phyloP scores from a whole-genome alignment of 2,113 vertebrate species.

The Siniperca knerii region DNA sequence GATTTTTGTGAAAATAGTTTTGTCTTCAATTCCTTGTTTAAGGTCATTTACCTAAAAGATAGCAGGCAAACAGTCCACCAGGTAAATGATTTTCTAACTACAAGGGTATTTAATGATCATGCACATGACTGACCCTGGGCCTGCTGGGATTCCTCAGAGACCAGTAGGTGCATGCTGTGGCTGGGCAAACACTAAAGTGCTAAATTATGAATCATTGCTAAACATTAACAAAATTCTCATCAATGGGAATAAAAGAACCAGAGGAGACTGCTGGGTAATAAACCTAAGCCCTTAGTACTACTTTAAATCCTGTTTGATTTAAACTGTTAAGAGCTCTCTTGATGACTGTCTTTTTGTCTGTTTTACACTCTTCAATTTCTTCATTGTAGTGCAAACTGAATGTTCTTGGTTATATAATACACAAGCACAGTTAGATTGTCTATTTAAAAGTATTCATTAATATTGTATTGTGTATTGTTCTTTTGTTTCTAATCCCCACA shows the following conservation, averaged over 20 bases:
- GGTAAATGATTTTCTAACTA: constrained; percentile 20
- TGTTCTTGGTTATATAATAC: constrained; percentile 1
- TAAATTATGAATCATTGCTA: constrained; percentile 63
- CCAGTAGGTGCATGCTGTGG: neutral
- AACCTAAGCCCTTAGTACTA: constrained; percentile 34
- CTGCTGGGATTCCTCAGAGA: constrained; percentile 20
- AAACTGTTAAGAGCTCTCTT: constrained; percentile 36
- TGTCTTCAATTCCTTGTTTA: neutral
- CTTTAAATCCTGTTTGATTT: constrained; percentile 54
- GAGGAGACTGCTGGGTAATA: constrained; percentile 37
- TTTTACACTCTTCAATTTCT: constrained; percentile 8
- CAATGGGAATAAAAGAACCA: constrained; percentile 23
- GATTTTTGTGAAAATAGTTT: constrained; percentile 11
- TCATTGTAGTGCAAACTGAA: constrained; percentile 9
- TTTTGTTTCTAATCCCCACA: constrained; percentile 54
- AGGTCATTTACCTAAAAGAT: constrained; percentile 21
- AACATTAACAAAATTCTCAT: constrained; percentile 55
- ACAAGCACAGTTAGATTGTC: constrained; percentile 18
- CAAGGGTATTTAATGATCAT: constrained; percentile 7
- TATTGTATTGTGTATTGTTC: constrained; percentile 59
- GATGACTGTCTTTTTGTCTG: constrained; percentile 6
- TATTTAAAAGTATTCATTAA: constrained; percentile 60
- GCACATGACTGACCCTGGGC: constrained; percentile 1
- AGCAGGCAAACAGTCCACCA: constrained; percentile 2
- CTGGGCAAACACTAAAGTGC: constrained; percentile 16